Percentiles rank a stretch among this genome's conserved stretches.
These are phyloP conservation scores for Branchipolynoe longqiensis DNA, from an alignment of 2,888 invertebrate genomes.

Conservation along the genomic window DNA sequence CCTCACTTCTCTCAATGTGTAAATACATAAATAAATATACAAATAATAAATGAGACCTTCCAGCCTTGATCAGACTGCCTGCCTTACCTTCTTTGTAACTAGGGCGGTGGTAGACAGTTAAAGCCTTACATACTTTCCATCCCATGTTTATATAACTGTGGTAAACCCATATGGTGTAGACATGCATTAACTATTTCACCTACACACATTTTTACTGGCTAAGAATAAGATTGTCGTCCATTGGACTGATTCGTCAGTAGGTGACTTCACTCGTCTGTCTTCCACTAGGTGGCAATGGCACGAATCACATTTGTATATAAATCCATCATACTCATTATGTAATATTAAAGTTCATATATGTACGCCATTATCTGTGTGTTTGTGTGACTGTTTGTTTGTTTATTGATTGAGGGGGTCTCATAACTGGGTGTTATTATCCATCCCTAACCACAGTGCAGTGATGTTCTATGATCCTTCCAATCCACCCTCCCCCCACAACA, in stretches of 20 bases:
- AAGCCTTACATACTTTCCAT: background rate
- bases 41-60: background rate
- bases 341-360: constrained; percentile 41
- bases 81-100: background rate
- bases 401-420: too few species aligned
- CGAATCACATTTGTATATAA: constrained; percentile 32
- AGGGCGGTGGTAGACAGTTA: background rate
- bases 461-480: too few species aligned
- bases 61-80: background rate
- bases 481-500: too few species aligned
- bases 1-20: background rate
- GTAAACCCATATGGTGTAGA: background rate
- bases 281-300: constrained; percentile 7
- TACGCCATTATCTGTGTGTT: constrained; percentile 1
- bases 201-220: background rate
- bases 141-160: background rate
- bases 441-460: too few species aligned
- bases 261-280: background rate
- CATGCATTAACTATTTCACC: background rate
- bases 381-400: too few species aligned
- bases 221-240: background rate
- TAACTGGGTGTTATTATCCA: too few species aligned
- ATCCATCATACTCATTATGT: constrained; percentile 28
- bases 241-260: background rate
- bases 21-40: background rate